These are phyloP conservation scores for Phylloscopus trochilus DNA, from an alignment of 2,113 vertebrate species.

Conservation along the genomic window DNA sequence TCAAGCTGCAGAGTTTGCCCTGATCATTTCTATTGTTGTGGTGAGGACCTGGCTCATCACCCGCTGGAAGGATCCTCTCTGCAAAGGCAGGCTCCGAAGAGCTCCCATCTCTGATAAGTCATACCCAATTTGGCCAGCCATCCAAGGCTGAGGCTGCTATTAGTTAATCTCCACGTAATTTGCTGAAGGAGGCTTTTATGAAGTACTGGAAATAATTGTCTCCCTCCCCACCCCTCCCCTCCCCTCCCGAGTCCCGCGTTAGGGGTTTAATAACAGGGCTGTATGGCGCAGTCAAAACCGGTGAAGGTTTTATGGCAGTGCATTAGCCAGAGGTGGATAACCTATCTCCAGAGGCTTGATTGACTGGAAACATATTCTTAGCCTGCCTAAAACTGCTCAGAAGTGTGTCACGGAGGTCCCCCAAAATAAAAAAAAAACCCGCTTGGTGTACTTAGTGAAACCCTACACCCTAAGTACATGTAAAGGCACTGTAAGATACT, in stretches of 20 bases:
- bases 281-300: background rate
- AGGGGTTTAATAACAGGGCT: slow-evolving; percentile 46
- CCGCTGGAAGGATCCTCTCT: background rate
- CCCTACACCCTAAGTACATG: slow-evolving; percentile 49
- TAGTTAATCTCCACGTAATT: slow-evolving; percentile 54
- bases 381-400: slow-evolving; percentile 52
- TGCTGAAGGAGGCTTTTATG: slow-evolving; percentile 36
- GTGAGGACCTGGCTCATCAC: background rate
- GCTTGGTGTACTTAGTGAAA: slow-evolving; percentile 59
- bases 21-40: background rate
- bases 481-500: slow-evolving; percentile 59
- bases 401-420: slow-evolving; percentile 43
- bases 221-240: background rate
- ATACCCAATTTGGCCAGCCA: slow-evolving; percentile 38
- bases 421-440: slow-evolving; percentile 55
- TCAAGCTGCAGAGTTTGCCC: background rate
- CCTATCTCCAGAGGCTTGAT: slow-evolving; percentile 48
- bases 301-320: slow-evolving; percentile 44
- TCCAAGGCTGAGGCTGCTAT: background rate
- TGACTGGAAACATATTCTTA: slow-evolving; percentile 58
- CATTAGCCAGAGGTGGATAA: slow-evolving; percentile 55
- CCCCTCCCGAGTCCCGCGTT: background rate
- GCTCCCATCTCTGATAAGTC: background rate
- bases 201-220: slow-evolving; percentile 48
- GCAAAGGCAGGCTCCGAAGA: background rate